Base-by-base conservation (phyloP, 2,797 vertebrate genomes). In the Takifugu ocellatus region DNA sequence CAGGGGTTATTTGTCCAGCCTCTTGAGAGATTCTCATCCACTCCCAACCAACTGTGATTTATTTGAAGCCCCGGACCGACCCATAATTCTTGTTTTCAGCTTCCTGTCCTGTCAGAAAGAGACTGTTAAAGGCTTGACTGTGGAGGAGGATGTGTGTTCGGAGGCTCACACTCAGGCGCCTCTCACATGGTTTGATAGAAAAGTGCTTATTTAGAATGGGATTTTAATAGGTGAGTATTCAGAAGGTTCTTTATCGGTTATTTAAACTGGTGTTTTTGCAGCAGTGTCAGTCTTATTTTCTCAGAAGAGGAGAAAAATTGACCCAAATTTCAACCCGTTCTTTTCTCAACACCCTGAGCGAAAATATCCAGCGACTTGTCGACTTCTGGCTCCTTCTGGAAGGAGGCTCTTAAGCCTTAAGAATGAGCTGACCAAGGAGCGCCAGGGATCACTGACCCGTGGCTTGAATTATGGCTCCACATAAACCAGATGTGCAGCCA, bases 391-490 rank as follows among this genome's bases (percentile, higher is more conserved):
- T 6, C 44, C 21, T 46, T 46, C 17, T 46, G 1, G 10, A n/a
- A 39, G 6, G 16, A 46, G 6, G 16, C 44, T 46, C n/a, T 46
- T 46, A 10, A 46, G 44, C n/a, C 21, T n/a, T 46, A 10, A 17
- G 44, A 46, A 46, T 17, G 6, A 14, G 11, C 36, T 14, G 36
- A 14, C 36, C 36, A 14, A 39, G 36, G 36, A 39, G 12, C 12
- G 36, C 3, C 36, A 39, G 36, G 14, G 17, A 8, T 54, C 67
- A 51, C 61, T 62, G 69, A 85, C 70, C 75, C 25, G 21, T 68
- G 51, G 63, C 69, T 61, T 54, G 51, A 71, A 62, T 70, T 69
- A 69, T 62, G 45, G 51, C 47, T 67, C 61, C 42, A 42, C 63
- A 25, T 54, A 74, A 71, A 75, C 52, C 55, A 56, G 64, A 74